These are phyloP conservation scores for Amblyteles armatorius DNA, from an alignment of 2,888 invertebrate species.

Conservation along the genomic window DNA sequence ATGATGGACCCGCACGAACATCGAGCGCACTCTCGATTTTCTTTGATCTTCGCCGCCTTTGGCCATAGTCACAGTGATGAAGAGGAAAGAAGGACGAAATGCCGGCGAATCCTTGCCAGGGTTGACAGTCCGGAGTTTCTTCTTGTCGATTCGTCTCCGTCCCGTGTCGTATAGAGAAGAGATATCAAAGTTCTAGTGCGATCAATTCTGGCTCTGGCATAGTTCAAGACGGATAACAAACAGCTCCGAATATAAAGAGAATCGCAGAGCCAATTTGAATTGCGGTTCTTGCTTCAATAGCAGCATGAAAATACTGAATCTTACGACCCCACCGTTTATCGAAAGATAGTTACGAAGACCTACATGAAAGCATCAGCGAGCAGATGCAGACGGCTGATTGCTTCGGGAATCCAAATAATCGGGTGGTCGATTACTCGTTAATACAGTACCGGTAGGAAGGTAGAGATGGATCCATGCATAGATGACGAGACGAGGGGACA, in stretches of 20 bases:
- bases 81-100: conserved; percentile 30
- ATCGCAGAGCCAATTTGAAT: neutral
- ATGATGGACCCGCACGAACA: conserved; percentile 82
- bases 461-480: conserved; percentile 3
- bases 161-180: neutral
- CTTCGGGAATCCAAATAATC: conserved; percentile 57
- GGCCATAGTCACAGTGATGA: conserved; percentile 69
- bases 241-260: neutral
- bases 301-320: neutral
- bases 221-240: neutral
- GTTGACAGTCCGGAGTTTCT: conserved; percentile 35
- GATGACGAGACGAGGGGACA: conserved; percentile 34
- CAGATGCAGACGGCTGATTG: conserved; percentile 42
- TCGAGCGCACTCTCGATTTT: conserved; percentile 73
- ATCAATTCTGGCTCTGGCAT: neutral
- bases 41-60: conserved; percentile 82
- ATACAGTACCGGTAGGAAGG: conserved; percentile 30
- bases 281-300: neutral
- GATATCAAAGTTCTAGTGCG: neutral
- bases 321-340: conserved; percentile 12
- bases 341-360: conserved; percentile 13
- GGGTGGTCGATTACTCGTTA: conserved; percentile 60
- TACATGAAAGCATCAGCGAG: conserved; percentile 19
- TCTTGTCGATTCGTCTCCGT: neutral
- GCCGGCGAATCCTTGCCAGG: conserved; percentile 12